A percentile compares a stretch with the other conserved stretches of the same genome.
phyloP scores from a whole-genome alignment of 2,888 invertebrate genomes.

The Nephrotoma guestfalica region DNA sequence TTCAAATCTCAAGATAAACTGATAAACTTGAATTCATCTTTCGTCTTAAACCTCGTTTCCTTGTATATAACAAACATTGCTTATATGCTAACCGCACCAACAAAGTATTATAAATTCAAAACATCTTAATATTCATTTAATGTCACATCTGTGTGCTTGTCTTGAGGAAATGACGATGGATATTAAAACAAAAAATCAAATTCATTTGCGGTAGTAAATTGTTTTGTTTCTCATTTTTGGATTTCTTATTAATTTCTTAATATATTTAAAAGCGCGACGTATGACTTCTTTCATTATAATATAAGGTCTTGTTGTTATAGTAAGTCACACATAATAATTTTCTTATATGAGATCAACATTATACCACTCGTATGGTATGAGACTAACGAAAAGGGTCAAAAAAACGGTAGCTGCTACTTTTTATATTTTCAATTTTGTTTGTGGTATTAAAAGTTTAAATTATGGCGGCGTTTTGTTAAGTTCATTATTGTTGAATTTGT shows the following conservation, averaged over 20 bases:
- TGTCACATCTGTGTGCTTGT: neutral
- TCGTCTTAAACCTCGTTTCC: neutral
- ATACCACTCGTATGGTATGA: neutral
- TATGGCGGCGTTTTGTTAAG: too few species aligned
- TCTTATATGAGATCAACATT: neutral
- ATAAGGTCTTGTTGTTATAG: neutral
- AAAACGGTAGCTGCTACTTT: neutral
- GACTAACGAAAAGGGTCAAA: neutral
- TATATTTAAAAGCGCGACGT: neutral
- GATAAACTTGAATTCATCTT: neutral
- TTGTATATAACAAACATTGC: neutral
- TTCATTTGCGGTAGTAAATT: neutral
- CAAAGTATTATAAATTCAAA: neutral
- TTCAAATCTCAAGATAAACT: neutral
- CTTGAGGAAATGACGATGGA: neutral
- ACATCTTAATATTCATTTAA: neutral
- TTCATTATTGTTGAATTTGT: too few species aligned
- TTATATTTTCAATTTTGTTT: neutral
- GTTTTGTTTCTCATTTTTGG: neutral
- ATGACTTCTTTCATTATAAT: neutral
- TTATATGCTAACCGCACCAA: neutral
- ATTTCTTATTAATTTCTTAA: neutral
- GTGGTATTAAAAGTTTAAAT: neutral
- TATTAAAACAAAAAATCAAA: neutral
- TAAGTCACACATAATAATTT: neutral